Base-by-base conservation (phyloP, 2,797 vertebrate species). In the Remorina albescens region DNA sequence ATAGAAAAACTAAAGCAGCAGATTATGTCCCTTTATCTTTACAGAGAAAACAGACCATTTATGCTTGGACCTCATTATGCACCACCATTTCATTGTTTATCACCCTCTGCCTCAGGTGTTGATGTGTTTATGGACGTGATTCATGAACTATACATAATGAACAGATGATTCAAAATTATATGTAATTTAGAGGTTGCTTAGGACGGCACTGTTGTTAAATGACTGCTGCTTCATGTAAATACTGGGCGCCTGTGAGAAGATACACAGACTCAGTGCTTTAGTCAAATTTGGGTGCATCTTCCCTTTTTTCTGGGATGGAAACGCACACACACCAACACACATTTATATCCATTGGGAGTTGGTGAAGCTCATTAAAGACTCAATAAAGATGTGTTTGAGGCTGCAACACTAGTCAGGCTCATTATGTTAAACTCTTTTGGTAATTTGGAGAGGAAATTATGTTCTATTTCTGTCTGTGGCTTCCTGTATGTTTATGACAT, bases 381-480 rank as follows among this genome's bases (percentile, higher is more conserved):
- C 78, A 86, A 83, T 85, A 76, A 86, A 82, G 62, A 80, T 44
- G 64, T 76, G 67, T 83, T 82, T 77, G 50, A 79, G 77, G 66
- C 53, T 78, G 50, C 69, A 71, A 74, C 57, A 71, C 73, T 37
- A 71, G 60, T 88, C 81, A 82, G 78, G 68, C 84, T 89, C 80
- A 89, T 92, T 91, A 82, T 74, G 81, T 81, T 85, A 71, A 86
- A 86, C 42, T 78, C 78, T 81, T 85, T 78, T 55, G 42, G 65
- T 83, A 61, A 83, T 91, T 84, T 88, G 86, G 80, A 1, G 83
- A 74, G 83, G 78, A 90, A 90, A 92, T 88, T 13, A 85, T 77
- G 54, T 74, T 88, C 82, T 87, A 86, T 88, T 92, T 86, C 55
- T 34, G 77, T 76, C 83, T 26, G 44, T 18, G 62, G 68, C 73